A percentile compares a stretch with the other conserved stretches of the same genome.
These are phyloP conservation scores for Planococcus citri DNA, from an alignment of 1,140 invertebrate genomes.

Conservation along the genomic window DNA sequence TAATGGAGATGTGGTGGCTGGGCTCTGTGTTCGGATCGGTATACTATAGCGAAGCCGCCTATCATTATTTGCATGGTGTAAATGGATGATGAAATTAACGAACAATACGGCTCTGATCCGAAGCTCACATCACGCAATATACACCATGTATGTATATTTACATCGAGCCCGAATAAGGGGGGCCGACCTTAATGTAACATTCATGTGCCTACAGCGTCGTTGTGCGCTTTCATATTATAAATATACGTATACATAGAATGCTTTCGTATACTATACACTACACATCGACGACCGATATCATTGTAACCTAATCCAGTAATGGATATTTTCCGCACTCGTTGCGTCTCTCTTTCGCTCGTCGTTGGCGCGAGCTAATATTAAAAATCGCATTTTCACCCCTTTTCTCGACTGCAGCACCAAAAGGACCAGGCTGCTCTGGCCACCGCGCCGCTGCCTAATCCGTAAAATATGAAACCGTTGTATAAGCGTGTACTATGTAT, in stretches of 20 bases:
- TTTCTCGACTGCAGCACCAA: neutral
- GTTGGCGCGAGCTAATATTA: neutral
- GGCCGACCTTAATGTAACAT: neutral
- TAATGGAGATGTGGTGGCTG: conserved; percentile 10
- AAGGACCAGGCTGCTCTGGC: no score
- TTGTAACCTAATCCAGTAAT: conserved; percentile 19
- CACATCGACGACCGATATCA: conserved; percentile 16
- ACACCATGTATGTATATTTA: conserved; percentile 9
- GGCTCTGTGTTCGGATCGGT: no score
- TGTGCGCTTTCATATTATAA: neutral
- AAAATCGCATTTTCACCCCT: neutral
- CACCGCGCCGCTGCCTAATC: neutral
- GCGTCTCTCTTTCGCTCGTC: neutral
- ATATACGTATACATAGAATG: neutral
- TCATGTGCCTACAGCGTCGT: neutral
- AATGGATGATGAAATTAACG: conserved; percentile 18
- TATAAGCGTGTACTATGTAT: neutral
- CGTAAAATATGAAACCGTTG: conserved; percentile 7
- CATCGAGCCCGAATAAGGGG: neutral
- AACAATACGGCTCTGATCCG: conserved; percentile 15
- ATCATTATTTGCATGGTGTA: conserved; percentile 15
- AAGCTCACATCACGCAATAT: conserved; percentile 15
- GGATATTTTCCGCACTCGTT: conserved; percentile 2
- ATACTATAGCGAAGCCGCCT: neutral
- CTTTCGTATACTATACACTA: no score